Base-by-base conservation (phyloP, 1,140 invertebrate species). In the Chironomus tepperi region DNA sequence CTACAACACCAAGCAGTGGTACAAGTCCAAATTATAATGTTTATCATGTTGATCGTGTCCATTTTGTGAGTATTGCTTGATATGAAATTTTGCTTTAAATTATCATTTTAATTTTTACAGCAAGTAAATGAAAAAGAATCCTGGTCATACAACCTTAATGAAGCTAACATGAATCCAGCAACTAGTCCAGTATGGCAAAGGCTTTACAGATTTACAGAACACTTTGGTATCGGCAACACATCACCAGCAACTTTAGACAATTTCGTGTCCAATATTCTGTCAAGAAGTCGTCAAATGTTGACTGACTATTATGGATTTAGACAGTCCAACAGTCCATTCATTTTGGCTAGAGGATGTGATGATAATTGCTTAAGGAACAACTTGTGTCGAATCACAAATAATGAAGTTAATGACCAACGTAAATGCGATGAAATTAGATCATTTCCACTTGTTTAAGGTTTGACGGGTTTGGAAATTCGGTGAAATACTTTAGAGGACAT, bases 1-100 rank as follows among this genome's bases (percentile, higher is more conserved):
- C 90, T 3, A 93, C 91, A 0, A 78, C 86, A 1, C 90, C n/a
- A n/a, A n/a, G 84, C 65, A 76, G 82, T 0, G 78, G 88, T 74
- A 85, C 90, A 74, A 95, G 95, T 84, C 88, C 93, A 15, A 93
- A 92, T 75, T 97, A 93, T 79, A 88, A 90, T 77, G 84, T 94
- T 0, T 93, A 91, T 76, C 83, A 84, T 0, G 81, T 93, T 0
- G 88, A 93, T 78, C 80, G 83, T 0, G 80, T 78, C 7, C 87
- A 83, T 77, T 89, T 83, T 77, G 90, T 90, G 83, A 87, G 88
- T 34, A 84, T 73, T n/a, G 12, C 72, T n/a, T n/a, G n/a, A n/a
- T n/a, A n/a, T n/a, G n/a, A n/a, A n/a, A n/a, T n/a, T n/a, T n/a
- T n/a, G n/a, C n/a, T n/a, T n/a, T n/a, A n/a, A n/a, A n/a, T n/a